phyloP scores from a whole-genome alignment of 2,113 vertebrate genomes.

The Struthidea cinerea region DNA sequence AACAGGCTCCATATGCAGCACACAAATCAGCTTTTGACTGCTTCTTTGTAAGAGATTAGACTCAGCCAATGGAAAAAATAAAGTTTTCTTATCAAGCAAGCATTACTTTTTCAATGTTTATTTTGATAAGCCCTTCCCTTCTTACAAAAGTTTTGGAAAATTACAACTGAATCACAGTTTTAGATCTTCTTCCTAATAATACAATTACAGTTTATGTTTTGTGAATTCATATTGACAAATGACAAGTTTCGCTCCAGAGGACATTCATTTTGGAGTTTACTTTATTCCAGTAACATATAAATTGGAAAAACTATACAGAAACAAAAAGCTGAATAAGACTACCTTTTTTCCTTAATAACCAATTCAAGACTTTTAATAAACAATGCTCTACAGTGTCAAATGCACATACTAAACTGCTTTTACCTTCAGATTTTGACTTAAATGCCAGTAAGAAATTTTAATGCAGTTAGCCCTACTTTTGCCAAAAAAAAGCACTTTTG shows the following conservation, averaged over 20 bases:
- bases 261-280: not conserved
- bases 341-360: not conserved
- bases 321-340: not conserved
- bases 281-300: not conserved
- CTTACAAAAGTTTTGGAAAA: not conserved
- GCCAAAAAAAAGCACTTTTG: not conserved
- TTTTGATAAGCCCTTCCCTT: not conserved
- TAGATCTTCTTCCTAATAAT: not conserved
- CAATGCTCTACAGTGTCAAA: not conserved
- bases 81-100: not conserved
- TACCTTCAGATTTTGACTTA: not conserved
- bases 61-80: not conserved
- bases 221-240: not conserved
- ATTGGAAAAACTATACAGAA: not conserved
- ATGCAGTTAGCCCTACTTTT: not conserved
- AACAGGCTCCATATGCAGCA: not conserved
- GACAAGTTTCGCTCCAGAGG: not conserved
- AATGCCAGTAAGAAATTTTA: not conserved
- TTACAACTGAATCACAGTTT: not conserved
- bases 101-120: not conserved
- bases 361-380: not conserved
- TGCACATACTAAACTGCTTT: not conserved
- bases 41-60: not conserved
- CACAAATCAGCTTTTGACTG: not conserved
- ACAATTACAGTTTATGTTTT: not conserved